phyloP scores from a whole-genome alignment of 2,797 vertebrate genomes.

The Buceros bicornis region DNA sequence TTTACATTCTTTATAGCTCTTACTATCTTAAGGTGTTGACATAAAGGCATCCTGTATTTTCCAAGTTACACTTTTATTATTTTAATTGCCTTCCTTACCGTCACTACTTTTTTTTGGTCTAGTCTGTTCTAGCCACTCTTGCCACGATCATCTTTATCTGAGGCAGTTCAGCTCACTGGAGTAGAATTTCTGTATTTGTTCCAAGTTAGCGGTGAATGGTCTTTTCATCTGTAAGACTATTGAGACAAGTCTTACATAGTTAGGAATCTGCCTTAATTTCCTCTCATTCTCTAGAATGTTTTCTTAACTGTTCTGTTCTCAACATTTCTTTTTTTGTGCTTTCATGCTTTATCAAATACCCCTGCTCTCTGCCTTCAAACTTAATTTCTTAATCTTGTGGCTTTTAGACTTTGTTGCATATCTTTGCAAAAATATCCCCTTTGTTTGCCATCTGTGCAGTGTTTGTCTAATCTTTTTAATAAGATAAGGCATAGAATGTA shows the following conservation, averaged over 20 bases:
- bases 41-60: neutral
- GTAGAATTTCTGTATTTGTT: neutral
- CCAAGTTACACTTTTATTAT: neutral
- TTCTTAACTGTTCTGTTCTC: neutral
- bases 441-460: slow-evolving; percentile 9
- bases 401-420: neutral
- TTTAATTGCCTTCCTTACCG: neutral
- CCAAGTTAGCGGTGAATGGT: neutral
- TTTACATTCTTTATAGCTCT: neutral
- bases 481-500: slow-evolving; percentile 22
- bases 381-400: slow-evolving; percentile 18
- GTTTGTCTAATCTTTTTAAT: slow-evolving; percentile 37
- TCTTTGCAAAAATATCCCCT: slow-evolving; percentile 14
- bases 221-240: neutral
- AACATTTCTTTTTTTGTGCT: neutral
- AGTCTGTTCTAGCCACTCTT: neutral
- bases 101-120: neutral
- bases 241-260: neutral
- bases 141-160: neutral
- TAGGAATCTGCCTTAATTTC: neutral
- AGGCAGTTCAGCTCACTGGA: neutral
- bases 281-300: neutral
- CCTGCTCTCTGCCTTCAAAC: neutral
- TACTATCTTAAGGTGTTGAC: neutral
- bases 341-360: neutral